Evolutionary conservation across 2,888 invertebrate genomes (phyloP).

Genomic region (Corythucha ciliata): DNA sequence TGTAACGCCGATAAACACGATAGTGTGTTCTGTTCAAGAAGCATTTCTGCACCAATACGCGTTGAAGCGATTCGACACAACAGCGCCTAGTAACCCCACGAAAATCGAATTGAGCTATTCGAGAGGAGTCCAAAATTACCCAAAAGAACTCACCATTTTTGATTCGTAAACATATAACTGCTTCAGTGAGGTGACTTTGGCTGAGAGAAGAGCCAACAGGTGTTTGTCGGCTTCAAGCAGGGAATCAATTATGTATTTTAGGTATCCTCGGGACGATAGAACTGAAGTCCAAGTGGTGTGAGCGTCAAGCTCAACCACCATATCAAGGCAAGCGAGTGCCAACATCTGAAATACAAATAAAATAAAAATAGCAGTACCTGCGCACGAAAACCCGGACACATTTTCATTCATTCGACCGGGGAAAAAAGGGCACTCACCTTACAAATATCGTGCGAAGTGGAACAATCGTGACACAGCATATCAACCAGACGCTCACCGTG

Average conservation of each 20-base stretch:
- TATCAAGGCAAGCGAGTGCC: slow-evolving; percentile 70
- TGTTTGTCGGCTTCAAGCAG: slow-evolving; percentile 64
- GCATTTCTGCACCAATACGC: slow-evolving; percentile 54
- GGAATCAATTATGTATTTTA: slow-evolving; percentile 74
- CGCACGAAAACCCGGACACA: too few species aligned
- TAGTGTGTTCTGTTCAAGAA: slow-evolving; percentile 52
- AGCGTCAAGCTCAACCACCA: slow-evolving; percentile 64
- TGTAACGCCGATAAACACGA: slow-evolving; percentile 57
- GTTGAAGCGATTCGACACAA: slow-evolving; percentile 60
- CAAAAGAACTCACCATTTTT: slow-evolving; percentile 51
- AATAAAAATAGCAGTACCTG: neutral
- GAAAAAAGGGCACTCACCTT: too few species aligned
- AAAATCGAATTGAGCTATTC: neutral
- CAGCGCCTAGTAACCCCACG: slow-evolving; percentile 45
- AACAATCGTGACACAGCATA: slow-evolving; percentile 74
- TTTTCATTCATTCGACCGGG: too few species aligned
- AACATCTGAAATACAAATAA: slow-evolving; percentile 50
- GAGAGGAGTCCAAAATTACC: neutral
- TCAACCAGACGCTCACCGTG: slow-evolving; percentile 76
- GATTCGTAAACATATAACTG: slow-evolving; percentile 79
- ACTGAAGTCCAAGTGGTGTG: slow-evolving; percentile 56
- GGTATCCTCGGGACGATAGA: slow-evolving; percentile 53
- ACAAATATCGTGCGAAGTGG: slow-evolving; percentile 80
- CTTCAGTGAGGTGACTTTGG: slow-evolving; percentile 57
- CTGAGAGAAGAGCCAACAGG: slow-evolving; percentile 42